These are phyloP conservation scores for Acanthurus lineatus DNA, from an alignment of 2,797 vertebrate genomes.

Conservation along the genomic window DNA sequence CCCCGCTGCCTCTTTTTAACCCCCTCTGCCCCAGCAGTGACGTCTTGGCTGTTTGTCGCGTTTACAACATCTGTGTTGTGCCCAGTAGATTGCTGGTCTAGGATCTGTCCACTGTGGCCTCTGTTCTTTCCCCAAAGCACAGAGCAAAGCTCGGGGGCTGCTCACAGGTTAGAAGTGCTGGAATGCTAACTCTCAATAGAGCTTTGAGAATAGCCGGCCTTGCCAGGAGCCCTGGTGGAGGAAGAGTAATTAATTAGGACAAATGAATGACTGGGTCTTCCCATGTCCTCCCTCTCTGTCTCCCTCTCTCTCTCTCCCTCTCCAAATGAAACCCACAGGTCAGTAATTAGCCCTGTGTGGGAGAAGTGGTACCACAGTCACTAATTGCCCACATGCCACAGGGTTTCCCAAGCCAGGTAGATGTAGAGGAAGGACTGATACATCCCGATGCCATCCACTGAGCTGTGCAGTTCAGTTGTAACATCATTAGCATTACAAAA, in stretches of 20 bases:
- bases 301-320: conserved; percentile 54
- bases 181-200: conserved; percentile 64
- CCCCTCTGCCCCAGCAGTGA: conserved; percentile 45
- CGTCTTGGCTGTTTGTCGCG: background rate
- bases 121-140: conserved; percentile 36
- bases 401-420: conserved; percentile 68
- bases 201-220: conserved; percentile 73
- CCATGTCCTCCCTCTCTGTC: conserved; percentile 65
- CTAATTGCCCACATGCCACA: conserved; percentile 79
- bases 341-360: conserved; percentile 84
- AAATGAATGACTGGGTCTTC: conserved; percentile 78
- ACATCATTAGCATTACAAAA: conserved; percentile 30
- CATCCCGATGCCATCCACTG: conserved; percentile 10
- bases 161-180: conserved; percentile 68
- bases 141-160: conserved; percentile 50
- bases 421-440: conserved; percentile 33
- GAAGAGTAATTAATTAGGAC: conserved; percentile 85
- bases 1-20: conserved; percentile 77
- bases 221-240: conserved; percentile 77
- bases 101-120: conserved; percentile 31
- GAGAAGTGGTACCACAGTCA: conserved; percentile 66
- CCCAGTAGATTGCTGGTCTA: conserved; percentile 2
- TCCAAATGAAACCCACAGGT: conserved; percentile 85
- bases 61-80: conserved; percentile 4
- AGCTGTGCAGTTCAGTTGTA: conserved; percentile 16